phyloP scores from a whole-genome alignment of 2,888 invertebrate genomes.

The Andrena minutula region DNA sequence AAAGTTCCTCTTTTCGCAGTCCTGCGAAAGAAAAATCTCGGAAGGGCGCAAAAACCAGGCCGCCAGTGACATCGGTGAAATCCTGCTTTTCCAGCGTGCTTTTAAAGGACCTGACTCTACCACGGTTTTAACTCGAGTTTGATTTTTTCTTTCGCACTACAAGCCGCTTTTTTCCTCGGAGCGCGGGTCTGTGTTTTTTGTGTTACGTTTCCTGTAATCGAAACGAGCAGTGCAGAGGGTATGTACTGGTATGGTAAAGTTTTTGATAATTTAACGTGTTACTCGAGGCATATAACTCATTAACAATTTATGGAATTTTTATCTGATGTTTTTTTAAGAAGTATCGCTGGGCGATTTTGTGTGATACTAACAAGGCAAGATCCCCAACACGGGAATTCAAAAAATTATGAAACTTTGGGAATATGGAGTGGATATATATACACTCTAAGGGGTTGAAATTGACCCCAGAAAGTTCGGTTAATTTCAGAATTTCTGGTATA shows the following conservation, averaged over 20 bases:
- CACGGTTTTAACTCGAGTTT: neutral
- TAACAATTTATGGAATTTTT: too few species aligned
- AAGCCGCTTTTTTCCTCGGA: neutral
- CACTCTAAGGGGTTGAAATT: too few species aligned
- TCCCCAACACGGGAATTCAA: too few species aligned
- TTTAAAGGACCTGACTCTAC: constrained; percentile 17
- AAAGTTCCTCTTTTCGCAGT: constrained; percentile 29
- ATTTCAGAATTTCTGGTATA: too few species aligned
- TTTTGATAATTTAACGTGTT: neutral
- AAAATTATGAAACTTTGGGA: too few species aligned
- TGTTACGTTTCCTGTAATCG: neutral
- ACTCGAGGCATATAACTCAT: too few species aligned
- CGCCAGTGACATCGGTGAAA: constrained; percentile 22
- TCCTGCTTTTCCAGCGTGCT: constrained; percentile 15
- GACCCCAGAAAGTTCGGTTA: too few species aligned
- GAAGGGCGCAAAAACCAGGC: constrained; percentile 10
- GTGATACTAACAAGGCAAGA: too few species aligned
- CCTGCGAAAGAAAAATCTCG: constrained; percentile 30
- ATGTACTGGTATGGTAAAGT: neutral
- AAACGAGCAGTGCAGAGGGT: neutral
- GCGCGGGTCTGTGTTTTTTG: neutral
- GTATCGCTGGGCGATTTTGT: too few species aligned
- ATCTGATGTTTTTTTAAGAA: too few species aligned
- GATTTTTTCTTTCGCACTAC: neutral
- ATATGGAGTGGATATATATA: too few species aligned